phyloP scores from a whole-genome alignment of 2,888 invertebrate species.

The Octodonta nipae region DNA sequence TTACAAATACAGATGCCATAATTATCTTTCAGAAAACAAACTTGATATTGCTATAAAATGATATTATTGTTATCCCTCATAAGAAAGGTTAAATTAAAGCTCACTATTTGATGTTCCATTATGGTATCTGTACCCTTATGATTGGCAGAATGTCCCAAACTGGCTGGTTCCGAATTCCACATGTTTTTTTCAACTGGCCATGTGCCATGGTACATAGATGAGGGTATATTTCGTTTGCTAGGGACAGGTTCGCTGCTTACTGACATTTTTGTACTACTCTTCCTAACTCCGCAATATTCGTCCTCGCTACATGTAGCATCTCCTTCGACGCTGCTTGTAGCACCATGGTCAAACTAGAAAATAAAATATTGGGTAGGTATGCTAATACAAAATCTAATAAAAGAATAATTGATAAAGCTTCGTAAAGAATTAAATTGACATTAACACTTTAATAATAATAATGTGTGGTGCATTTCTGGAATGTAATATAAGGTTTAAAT shows the following conservation, averaged over 20 bases:
- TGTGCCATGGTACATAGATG: slow-evolving; percentile 45
- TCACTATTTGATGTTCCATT: slow-evolving; percentile 11
- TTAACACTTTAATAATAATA: too few species aligned
- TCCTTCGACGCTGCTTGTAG: slow-evolving; percentile 13
- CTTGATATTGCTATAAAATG: neutral
- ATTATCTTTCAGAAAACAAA: neutral
- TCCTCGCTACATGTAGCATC: slow-evolving; percentile 25
- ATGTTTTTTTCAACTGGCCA: slow-evolving; percentile 45
- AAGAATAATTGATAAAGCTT: too few species aligned
- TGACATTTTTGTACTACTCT: slow-evolving; percentile 27
- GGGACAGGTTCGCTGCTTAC: slow-evolving; percentile 32
- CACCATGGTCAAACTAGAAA: slow-evolving; percentile 17
- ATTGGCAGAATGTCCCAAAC: slow-evolving; percentile 12
- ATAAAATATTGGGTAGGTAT: too few species aligned
- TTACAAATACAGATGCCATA: neutral
- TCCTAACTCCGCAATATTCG: slow-evolving; percentile 20
- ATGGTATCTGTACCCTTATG: slow-evolving; percentile 6
- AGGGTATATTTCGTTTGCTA: slow-evolving; percentile 19
- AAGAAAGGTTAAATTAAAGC: neutral
- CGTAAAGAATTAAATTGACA: too few species aligned
- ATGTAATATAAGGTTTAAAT: too few species aligned
- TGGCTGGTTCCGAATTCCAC: slow-evolving; percentile 34
- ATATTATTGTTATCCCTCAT: too few species aligned
- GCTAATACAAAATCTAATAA: too few species aligned
- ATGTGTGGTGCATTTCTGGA: too few species aligned